A percentile compares a stretch with the other conserved stretches of the same genome.
Conservation (phyloP, 2,113 vertebrate genomes). For the Tachysurus fulvidraco region DNA sequence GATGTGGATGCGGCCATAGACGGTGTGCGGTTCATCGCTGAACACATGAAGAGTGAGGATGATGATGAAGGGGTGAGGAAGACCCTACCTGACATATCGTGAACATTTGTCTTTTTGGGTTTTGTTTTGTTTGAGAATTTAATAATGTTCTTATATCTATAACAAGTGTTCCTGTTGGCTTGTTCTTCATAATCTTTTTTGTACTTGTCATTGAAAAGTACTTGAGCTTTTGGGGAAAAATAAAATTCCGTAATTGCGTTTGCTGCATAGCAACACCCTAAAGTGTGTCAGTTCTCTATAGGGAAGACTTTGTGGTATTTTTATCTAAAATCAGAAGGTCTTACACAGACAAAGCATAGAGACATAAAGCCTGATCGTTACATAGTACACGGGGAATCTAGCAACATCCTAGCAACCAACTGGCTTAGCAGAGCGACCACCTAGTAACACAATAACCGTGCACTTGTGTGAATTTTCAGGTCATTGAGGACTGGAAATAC, state of each 20-base stretch:
- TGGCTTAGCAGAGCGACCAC: neutral
- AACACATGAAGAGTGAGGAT: constrained; percentile 78
- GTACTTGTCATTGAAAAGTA: neutral
- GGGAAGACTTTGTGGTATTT: neutral
- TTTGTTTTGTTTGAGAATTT: neutral
- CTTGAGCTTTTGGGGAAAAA: neutral
- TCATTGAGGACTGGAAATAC: constrained; percentile 82
- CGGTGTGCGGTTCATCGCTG: constrained; percentile 75
- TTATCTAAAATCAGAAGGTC: neutral
- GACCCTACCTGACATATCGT: neutral
- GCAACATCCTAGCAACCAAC: too few relatives aligned
- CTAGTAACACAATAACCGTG: neutral
- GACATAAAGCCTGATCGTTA: neutral
- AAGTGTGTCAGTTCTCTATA: neutral
- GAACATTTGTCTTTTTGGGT: neutral
- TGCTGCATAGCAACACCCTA: neutral
- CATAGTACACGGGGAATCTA: neutral
- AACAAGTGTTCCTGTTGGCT: neutral
- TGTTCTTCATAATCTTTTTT: neutral
- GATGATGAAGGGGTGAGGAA: constrained; percentile 76
- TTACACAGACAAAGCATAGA: too few relatives aligned
- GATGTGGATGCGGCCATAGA: constrained; percentile 76
- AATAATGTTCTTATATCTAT: neutral
- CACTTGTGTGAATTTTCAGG: constrained; percentile 60
- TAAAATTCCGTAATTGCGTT: neutral